Base-by-base conservation (phyloP, 2,113 vertebrate species). In the Microcebus griseorufus region DNA sequence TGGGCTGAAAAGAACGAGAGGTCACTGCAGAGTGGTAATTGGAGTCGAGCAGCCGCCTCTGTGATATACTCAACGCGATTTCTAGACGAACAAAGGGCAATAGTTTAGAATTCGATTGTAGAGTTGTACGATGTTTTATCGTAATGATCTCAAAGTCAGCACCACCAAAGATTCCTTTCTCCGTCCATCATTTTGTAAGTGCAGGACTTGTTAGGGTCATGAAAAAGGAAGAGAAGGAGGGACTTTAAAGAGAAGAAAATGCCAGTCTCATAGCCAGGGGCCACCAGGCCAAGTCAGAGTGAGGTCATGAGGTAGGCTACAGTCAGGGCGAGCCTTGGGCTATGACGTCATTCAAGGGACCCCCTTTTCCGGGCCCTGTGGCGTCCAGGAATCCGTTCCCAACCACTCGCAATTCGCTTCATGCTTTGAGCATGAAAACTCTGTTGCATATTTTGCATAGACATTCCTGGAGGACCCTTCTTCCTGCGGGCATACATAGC, bases 261-360 rank as follows among this genome's bases (percentile, higher is more conserved):
- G 55, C 9, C 22, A 2, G 0, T 27, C 12, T 67, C 80, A 14
- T 60, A 25, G 60, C 23, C 17, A 25, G 23, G 23, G 23, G 2
- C 29, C 45, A 23, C 3, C 29, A 55, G 45, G 23, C 37, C 25
- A 6, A 16, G 29, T 16, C 2, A 6, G 29, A 11, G 23, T 17
- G 22, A 23, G 6, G 51, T 20, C 27, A 12, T 3, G 32, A 25
- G 1, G 2, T 16, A 39, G 80, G 42, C 25, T 48, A 13, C 4
- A 1, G 27, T 8, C 42, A 76, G 27, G 8, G 32, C 78, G 6
- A 25, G 60, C 62, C 9, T 34, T 37, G 7, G 17, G 5, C 12
- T 37, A 48, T 39, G 2, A 48, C 32, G 2, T 9, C 64, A 51
- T 6, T 53, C 42, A n/a, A 34, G 27, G 0, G 1, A 70, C 51